Conservation (phyloP, 2,888 invertebrate species). For the Chloroclysta siterata region DNA sequence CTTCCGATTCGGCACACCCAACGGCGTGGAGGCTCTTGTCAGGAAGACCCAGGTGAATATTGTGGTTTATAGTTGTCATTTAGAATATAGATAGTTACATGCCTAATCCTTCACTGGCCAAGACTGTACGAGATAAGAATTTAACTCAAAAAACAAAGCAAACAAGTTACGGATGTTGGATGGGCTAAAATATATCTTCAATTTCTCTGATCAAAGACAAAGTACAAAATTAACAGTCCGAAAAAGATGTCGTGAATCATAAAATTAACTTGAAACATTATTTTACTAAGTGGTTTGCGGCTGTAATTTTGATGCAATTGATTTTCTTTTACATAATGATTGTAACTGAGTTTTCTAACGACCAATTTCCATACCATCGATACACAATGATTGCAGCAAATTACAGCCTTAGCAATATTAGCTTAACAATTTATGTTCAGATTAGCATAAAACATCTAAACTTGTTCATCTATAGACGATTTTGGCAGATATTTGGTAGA, state of each 20-base stretch:
- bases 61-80: not conserved
- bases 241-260: not conserved
- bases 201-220: not conserved
- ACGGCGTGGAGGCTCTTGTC: constrained; percentile 90
- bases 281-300: not conserved
- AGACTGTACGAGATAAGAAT: no score
- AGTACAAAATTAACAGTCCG: not conserved
- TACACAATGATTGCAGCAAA: constrained; percentile 12
- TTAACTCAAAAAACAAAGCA: not conserved
- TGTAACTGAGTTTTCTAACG: constrained; percentile 12
- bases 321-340: constrained; percentile 14
- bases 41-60: constrained; percentile 90
- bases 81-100: not conserved
- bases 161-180: not conserved
- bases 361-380: constrained; percentile 26
- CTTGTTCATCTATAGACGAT: no score
- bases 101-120: no score
- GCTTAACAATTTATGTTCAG: no score
- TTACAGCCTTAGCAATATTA: not conserved
- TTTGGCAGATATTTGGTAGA: no score
- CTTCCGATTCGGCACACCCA: constrained; percentile 91
- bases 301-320: constrained; percentile 5
- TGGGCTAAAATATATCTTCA: not conserved
- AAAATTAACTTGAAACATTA: not conserved
- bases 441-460: no score